Base-by-base conservation (phyloP, 1,140 invertebrate species). In the Bemisia tabaci region DNA sequence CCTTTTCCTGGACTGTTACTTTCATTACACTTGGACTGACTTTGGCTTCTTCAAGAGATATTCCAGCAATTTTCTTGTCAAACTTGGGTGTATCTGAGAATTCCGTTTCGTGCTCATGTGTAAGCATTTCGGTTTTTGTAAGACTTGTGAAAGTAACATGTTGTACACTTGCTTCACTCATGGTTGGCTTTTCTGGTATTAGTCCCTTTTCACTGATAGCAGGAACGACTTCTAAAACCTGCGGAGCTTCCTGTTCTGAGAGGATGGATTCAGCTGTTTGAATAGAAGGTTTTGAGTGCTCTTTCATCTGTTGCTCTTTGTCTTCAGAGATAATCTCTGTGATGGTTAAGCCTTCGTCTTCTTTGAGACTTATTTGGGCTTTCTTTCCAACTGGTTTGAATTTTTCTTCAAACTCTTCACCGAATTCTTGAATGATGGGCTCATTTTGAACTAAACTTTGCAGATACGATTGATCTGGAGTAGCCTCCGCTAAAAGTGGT, bases 21-120 rank as follows among this genome's bases (percentile, higher is more conserved):
- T 48, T 48, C 33, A 17, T 48, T 5, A 48, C 33, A 48, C 33
- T 48, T 17, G 17, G 17, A 17, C 33, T 48, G 5, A 48, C 33
- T 48, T 48, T 48, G 33, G 33, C 5, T 48, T 48, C 33, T 69
- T 81, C 75, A 69, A 79, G 79, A 67, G 76, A 71, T 2, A 76
- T 59, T 58, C 73, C 70, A 22, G 82, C 81, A 69, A 62, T 75
- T 73, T 75, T 78, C 23, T 71, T 71, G n/a, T 71, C 64, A 0
- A 76, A 75, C 65, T 76, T 71, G 12, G 74, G 67, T 67, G 73
- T 66, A 66, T 77, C 73, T 17, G 48, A 22, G 65, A 83, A 78
- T 23, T 76, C 72, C 12, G 71, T 75, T 76, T 85, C 83, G 60
- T 74, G 79, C 74, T 85, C 83, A 58, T 63, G 67, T 60, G 71